Evolutionary conservation across 2,888 invertebrate genomes (phyloP), one percentile per base, ranked within the genome.

Genomic region (Drosophila birchii): DNA sequence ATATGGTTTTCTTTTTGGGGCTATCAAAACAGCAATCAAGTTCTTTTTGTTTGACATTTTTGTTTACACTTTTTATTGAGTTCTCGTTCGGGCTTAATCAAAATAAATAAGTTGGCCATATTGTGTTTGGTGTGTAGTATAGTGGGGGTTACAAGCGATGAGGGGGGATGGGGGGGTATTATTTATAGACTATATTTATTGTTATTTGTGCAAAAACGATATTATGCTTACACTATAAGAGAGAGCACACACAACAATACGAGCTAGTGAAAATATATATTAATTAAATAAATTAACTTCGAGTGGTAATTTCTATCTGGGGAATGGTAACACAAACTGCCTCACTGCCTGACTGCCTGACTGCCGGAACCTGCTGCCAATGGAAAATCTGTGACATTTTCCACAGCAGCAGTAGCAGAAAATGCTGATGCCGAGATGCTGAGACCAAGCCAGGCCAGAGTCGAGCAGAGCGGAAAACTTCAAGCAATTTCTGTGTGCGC

Each of bases 141-240:
- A n/a, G n/a, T 18, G n/a, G 5, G 64, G 56, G 34, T 56, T 70
- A 68, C 70, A 68, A 57, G 36, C 20, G 26, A 55, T 54, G 73
- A 75, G 67, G 70, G 78, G 72, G 72, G 6, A n/a, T 11, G n/a
- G n/a, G n/a, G n/a, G n/a, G n/a, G n/a, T n/a, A n/a, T n/a, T n/a
- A 59, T 77, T 68, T 47, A 39, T 41, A 49, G 45, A 60, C 49
- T 61, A 53, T 73, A 59, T 55, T 55, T 67, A 58, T 79, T 79
- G 79, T 86, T 86, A 86, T 86, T 86, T 86, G 86, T 86, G 86
- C 86, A 86, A 78, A 86, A 86, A 88, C 86, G 75, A 71, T 23
- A 34, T 34, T 34, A 23, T 79, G 69, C 71, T 71, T 71, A 75
- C 57, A 70, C 39, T 73, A 44, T 41, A 45, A 64, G 41, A 55